A percentile compares a stretch with the other conserved stretches of the same genome.
phyloP scores from a whole-genome alignment of 2,113 vertebrate genomes.

The Grus americana region DNA sequence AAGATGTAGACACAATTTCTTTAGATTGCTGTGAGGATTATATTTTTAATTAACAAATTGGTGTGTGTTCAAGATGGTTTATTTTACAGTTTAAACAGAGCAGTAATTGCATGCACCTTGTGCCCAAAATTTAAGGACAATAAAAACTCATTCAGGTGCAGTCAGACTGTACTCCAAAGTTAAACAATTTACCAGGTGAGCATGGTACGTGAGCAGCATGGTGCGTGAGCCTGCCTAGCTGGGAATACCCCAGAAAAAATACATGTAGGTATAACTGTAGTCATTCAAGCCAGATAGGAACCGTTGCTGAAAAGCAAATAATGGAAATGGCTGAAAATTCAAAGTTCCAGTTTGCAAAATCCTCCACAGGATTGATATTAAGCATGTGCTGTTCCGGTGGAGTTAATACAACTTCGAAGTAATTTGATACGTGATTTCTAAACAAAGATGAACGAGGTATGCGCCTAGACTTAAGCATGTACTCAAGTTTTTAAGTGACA shows the following conservation, averaged over 20 bases:
- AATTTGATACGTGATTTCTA: not conserved
- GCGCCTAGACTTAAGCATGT: not conserved
- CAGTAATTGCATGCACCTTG: not conserved
- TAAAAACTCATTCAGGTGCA: not conserved
- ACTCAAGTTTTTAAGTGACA: not conserved
- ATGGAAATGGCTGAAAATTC: not conserved
- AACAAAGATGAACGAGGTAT: not conserved
- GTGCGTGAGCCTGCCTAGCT: not conserved
- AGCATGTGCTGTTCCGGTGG: rapidly evolving
- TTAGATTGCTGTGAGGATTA: not conserved
- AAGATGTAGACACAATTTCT: not conserved
- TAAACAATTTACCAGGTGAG: not conserved
- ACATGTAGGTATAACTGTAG: not conserved
- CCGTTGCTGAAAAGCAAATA: not conserved
- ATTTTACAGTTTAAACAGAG: not conserved
- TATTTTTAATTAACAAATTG: not conserved
- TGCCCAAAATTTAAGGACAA: not conserved
- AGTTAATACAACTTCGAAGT: not conserved
- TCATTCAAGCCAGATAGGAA: not conserved
- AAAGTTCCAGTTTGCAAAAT: not conserved
- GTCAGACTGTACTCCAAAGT: not conserved
- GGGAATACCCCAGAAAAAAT: not conserved
- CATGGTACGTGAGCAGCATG: rapidly evolving
- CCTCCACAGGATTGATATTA: rapidly evolving
- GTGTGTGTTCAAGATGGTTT: not conserved